Evolutionary conservation across 2,113 vertebrate species (phyloP).

Genomic region (Alethe diademata): DNA sequence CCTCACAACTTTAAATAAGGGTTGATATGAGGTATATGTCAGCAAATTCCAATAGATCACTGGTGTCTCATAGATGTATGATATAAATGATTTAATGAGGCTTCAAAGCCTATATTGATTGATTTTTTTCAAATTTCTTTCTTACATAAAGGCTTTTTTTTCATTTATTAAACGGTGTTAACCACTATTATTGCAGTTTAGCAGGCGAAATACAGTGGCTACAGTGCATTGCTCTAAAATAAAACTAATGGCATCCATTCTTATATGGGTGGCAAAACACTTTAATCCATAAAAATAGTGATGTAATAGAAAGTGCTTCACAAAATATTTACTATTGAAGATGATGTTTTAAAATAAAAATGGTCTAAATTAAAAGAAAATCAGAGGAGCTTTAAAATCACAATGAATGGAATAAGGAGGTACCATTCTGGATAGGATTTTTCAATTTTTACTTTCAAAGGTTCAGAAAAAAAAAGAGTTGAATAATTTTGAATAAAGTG

Average conservation of each 20-base stretch:
- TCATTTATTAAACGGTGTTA: neutral
- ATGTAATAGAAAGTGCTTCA: neutral
- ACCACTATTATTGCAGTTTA: neutral
- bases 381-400: neutral
- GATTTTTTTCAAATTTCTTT: neutral
- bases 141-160: neutral
- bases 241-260: neutral
- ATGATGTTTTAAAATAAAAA: neutral
- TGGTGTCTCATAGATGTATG: neutral
- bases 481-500: neutral
- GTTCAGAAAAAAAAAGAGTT: neutral
- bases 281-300: neutral
- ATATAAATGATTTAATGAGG: neutral
- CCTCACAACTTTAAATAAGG: neutral
- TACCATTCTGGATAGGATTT: neutral
- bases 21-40: neutral
- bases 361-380: neutral
- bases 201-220: neutral
- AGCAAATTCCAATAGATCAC: neutral
- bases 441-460: neutral
- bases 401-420: neutral
- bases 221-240: neutral
- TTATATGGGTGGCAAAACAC: neutral
- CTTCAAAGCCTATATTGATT: neutral
- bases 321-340: neutral